Base-by-base conservation (phyloP, 2,888 invertebrate genomes). In the Leptinotarsa haldemani region DNA sequence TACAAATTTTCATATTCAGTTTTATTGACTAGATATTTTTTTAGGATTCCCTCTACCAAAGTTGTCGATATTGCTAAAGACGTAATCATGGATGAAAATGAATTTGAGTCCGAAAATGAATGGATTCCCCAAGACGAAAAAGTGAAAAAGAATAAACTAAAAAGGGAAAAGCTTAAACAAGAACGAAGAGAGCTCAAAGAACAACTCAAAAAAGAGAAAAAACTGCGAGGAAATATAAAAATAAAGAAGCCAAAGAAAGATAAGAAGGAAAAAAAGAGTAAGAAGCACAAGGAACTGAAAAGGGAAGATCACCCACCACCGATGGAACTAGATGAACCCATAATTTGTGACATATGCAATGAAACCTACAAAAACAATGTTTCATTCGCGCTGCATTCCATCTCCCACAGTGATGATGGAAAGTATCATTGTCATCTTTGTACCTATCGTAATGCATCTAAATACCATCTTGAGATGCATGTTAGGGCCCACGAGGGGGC, bases 331-430 rank as follows among this genome's bases (percentile, higher is more conserved):
- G 81, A 82, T 12, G 83, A 83, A 5, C 87, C 88, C 3, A 90
- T 90, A 58, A 88, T 89, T 69, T 91, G 91, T 75, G 89, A 89
- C 69, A 78, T 89, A 67, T 91, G 91, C 58, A 89, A 90, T 3
- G 89, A 90, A 73, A 86, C 89, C 7, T 91, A 90, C 78, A 90
- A 89, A 71, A 83, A 83, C 66, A 84, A 83, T 71, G 82, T 85
- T 7, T 79, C 80, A 2, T 85, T 85, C 71, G 84, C 83, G 3
- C 75, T 85, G 46, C 85, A 85, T 74, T 84, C 84, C 46, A 83
- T 84, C 30, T 73, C 75, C n/a, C 85, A 85, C 68, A 84, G 81
- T 68, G 82, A 81, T 5, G 83, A 85, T 52, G 79, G 78, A 12
- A 83, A 82, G 73, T 85, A 85, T 67, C 81, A 82, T 66, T 86